phyloP scores from a whole-genome alignment of 2,113 vertebrate genomes.

The Hippopotamus amphibius region DNA sequence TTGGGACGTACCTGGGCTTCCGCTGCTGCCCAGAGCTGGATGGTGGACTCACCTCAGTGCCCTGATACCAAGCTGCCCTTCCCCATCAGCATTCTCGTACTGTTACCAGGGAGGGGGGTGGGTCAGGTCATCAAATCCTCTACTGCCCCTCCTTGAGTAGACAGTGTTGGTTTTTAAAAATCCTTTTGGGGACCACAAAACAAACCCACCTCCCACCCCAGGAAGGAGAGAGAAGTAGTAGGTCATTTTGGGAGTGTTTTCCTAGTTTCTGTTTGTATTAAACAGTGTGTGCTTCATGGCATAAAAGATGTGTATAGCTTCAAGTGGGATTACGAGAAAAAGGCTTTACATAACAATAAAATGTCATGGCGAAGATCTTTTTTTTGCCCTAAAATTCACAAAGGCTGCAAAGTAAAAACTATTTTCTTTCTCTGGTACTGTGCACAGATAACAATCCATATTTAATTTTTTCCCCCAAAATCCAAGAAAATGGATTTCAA shows the following conservation, averaged over 20 bases:
- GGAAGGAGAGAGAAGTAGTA: not conserved
- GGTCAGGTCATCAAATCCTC: not conserved
- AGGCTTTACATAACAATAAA: not conserved
- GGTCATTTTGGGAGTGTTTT: not conserved
- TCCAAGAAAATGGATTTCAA: not conserved
- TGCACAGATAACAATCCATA: not conserved
- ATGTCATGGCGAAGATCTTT: not conserved
- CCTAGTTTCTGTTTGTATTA: not conserved
- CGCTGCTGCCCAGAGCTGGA: too few relatives aligned
- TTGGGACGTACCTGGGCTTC: not conserved
- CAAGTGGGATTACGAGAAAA: not conserved
- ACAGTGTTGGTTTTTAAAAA: not conserved
- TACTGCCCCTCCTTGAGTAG: not conserved
- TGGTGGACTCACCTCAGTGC: not conserved
- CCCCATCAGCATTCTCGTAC: not conserved
- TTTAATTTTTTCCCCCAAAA: not conserved
- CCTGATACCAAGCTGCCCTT: not conserved
- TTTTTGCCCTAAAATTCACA: conserved; percentile 11
- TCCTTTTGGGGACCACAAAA: not conserved
- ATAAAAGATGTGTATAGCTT: not conserved
- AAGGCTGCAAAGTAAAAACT: not conserved
- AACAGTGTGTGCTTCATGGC: not conserved
- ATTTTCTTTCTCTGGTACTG: not conserved
- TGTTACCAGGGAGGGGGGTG: not conserved
- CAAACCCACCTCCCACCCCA: not conserved